These are phyloP conservation scores for Boloria euphrosyne DNA, from an alignment of 2,888 invertebrate species.

Conservation along the genomic window DNA sequence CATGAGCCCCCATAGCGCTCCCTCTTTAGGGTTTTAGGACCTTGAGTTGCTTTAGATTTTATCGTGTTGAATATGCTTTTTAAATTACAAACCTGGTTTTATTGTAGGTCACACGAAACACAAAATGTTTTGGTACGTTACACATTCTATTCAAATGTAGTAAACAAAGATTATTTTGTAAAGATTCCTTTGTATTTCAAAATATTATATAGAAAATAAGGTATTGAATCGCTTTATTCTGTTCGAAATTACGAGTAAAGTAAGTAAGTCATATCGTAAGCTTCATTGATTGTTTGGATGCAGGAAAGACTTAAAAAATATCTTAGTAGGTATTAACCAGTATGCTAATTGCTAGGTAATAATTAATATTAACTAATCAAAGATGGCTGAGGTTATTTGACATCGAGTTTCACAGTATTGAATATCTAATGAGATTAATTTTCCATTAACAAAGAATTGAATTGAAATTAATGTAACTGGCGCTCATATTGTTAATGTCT, in stretches of 20 bases:
- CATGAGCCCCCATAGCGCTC: slow-evolving; percentile 65
- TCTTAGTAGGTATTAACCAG: background rate
- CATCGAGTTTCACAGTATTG: background rate
- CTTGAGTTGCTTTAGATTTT: slow-evolving; percentile 44
- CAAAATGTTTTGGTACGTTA: too few relatives aligned
- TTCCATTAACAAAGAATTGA: too few relatives aligned
- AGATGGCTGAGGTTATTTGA: slow-evolving; percentile 1
- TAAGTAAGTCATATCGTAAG: background rate
- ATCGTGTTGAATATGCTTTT: slow-evolving; percentile 39
- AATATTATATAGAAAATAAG: too few relatives aligned
- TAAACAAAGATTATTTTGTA: too few relatives aligned
- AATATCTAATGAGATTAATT: background rate
- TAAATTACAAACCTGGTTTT: slow-evolving; percentile 15
- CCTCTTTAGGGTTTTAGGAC: slow-evolving; percentile 60
- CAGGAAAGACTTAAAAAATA: background rate
- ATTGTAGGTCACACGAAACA: slow-evolving; percentile 8
- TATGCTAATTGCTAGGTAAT: background rate
- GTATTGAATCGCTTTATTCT: too few relatives aligned
- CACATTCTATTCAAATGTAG: too few relatives aligned
- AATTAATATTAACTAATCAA: background rate
- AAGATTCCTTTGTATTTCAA: too few relatives aligned
- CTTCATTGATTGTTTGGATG: background rate
- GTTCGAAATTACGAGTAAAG: too few relatives aligned
- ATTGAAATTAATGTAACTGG: background rate
- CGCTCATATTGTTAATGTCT: background rate